These are phyloP conservation scores for Lasioglossum calceatum DNA, from an alignment of 2,888 invertebrate genomes.

Conservation along the genomic window DNA sequence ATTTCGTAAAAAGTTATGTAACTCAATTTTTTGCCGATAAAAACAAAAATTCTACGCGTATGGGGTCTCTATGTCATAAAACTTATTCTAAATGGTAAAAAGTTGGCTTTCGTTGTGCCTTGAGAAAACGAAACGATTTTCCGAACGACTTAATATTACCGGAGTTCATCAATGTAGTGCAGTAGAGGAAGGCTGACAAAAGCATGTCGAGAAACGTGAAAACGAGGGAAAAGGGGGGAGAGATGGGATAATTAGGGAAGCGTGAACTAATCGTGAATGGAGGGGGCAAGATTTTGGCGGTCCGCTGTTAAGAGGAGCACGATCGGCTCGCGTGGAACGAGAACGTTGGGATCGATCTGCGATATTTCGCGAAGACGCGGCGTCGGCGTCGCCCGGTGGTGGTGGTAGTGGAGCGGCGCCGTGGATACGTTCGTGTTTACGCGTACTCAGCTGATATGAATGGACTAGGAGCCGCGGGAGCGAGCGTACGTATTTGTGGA, in stretches of 20 bases:
- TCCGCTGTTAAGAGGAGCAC: not conserved
- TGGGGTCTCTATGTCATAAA: too few relatives aligned
- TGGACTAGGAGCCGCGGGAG: constrained; percentile 54
- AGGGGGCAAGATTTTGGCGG: constrained; percentile 4
- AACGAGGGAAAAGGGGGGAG: not conserved
- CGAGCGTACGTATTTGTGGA: constrained; percentile 65
- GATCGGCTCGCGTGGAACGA: not conserved
- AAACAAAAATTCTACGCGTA: too few relatives aligned
- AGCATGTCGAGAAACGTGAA: not conserved
- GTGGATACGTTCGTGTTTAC: constrained; percentile 59
- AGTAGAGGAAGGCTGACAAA: too few relatives aligned
- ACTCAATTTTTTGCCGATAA: too few relatives aligned
- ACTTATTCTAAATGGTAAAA: too few relatives aligned
- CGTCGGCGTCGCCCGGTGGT: not conserved
- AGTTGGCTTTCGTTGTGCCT: too few relatives aligned
- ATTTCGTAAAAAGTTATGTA: too few relatives aligned
- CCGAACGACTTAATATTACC: too few relatives aligned
- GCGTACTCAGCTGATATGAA: constrained; percentile 68
- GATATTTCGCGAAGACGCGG: constrained; percentile 14
- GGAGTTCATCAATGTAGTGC: too few relatives aligned
- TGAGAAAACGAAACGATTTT: too few relatives aligned
- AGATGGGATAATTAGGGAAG: not conserved
- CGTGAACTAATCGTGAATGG: not conserved
- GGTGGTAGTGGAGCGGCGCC: not conserved
- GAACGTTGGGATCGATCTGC: not conserved